Conservation (phyloP, 2,113 vertebrate species). For the Empidonax alnorum region DNA sequence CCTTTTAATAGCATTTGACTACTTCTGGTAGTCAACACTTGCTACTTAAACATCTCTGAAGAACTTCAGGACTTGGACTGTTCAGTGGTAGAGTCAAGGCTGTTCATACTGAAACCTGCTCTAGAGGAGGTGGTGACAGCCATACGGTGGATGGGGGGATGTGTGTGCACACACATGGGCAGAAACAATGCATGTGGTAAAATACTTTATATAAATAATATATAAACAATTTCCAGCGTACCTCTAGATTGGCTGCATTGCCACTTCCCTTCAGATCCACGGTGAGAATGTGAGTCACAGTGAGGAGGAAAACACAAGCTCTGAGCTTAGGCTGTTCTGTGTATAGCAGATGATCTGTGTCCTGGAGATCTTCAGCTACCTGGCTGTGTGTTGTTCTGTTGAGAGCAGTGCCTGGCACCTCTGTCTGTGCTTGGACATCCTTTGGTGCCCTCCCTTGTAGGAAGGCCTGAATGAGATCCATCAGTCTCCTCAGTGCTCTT, state of each 20-base stretch:
- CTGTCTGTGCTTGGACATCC: neutral
- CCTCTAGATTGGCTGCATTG: neutral
- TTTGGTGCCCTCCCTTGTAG: neutral
- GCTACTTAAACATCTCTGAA: neutral
- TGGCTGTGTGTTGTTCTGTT: neutral
- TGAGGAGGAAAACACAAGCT: neutral
- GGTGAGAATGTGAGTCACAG: neutral
- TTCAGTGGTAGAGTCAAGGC: neutral
- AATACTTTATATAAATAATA: neutral
- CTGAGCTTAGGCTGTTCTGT: accelerated
- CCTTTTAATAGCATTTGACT: neutral
- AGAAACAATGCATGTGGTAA: neutral
- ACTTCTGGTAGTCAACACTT: neutral
- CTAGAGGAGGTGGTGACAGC: neutral
- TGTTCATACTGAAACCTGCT: neutral
- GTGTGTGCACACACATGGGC: accelerated
- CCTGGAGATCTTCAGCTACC: neutral
- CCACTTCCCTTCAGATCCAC: neutral
- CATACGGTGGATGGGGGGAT: accelerated
- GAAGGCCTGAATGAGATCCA: neutral
- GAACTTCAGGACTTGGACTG: neutral
- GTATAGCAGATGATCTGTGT: neutral
- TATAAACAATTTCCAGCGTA: neutral
- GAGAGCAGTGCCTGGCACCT: neutral
- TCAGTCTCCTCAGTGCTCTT: neutral